Evolutionary conservation across 2,113 vertebrate genomes (phyloP), one percentile per base, ranked within the genome.

Genomic region (Macquaria ambigua): DNA sequence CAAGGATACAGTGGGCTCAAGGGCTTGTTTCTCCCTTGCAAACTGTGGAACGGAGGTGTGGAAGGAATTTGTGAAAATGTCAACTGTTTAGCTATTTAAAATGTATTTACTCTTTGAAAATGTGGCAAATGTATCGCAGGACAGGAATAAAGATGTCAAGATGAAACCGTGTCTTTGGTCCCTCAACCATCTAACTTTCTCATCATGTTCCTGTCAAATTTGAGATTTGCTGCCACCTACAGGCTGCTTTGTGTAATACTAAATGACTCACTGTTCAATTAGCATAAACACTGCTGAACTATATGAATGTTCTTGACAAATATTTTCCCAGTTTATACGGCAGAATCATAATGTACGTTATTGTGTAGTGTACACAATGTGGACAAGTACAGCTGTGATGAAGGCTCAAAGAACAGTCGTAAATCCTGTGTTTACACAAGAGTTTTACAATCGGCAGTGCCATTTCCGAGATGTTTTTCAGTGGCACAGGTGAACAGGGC

Each of bases 111-210:
- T 93, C 93, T 92, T 90, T 84, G 83, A 83, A 91, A 89, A 92
- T 92, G 91, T 94, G 90, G 89, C 91, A 95, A 90, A 86, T 94
- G 89, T 92, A 90, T 91, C 88, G 87, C 91, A 83, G 94, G 93
- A 92, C 87, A 92, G 91, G 89, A 95, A 94, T 94, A 95, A 95
- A 94, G 89, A 93, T 94, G 91, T 94, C 90, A 88, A 92, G 80
- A 90, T 77, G 78, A 93, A 91, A 61, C 50, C 1, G 16, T 52
- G 43, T 82, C 37, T 68, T 28, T 61, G 34, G 16, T 77, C 2
- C 64, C 21, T 56, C n/a, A 31, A n/a, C 4, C 9, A 0, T 79
- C 1, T 23, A 70, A 52, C 53, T 84, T 55, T 59, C 11, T 41
- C 21, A n/a, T 39, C 8, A 23, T 34, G 10, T 72, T 74, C 4